Conservation (phyloP, 2,797 vertebrate genomes). For the Parambassis ranga region DNA sequence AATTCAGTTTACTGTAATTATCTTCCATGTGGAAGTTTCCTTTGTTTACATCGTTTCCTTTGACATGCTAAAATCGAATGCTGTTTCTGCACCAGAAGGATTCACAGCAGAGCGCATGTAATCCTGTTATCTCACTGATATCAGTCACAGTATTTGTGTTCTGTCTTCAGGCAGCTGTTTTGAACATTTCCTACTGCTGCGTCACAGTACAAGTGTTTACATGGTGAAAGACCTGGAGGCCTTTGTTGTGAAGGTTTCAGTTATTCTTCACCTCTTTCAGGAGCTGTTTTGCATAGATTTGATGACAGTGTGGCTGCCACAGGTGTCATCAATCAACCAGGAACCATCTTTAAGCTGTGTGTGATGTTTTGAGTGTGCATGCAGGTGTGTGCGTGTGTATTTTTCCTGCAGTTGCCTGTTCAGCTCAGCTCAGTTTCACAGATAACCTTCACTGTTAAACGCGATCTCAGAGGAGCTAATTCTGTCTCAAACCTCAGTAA, state of each 20-base stretch:
- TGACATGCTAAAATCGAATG: neutral
- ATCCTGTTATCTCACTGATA: neutral
- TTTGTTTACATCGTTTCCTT: too few species aligned
- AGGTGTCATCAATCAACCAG: neutral
- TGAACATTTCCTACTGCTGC: constrained; percentile 4
- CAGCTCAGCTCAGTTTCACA: constrained; percentile 4
- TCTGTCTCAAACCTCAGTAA: neutral
- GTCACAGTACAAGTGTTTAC: constrained; percentile 18
- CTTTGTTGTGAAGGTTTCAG: neutral
- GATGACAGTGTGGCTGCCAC: neutral
- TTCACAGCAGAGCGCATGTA: constrained; percentile 1
- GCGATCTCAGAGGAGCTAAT: neutral
- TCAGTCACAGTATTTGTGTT: neutral
- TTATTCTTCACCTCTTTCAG: neutral
- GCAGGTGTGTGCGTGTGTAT: neutral
- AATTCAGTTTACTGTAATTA: neutral
- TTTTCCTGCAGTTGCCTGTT: constrained; percentile 1
- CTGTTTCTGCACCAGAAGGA: neutral
- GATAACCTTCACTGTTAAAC: neutral
- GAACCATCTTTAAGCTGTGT: neutral
- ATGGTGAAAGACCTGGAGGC: neutral
- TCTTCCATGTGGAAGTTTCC: neutral
- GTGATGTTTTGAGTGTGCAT: neutral
- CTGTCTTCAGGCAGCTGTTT: too few species aligned
- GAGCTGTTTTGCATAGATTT: neutral